phyloP scores from a whole-genome alignment of 1,140 invertebrate genomes.

The Danaus melanippus region DNA sequence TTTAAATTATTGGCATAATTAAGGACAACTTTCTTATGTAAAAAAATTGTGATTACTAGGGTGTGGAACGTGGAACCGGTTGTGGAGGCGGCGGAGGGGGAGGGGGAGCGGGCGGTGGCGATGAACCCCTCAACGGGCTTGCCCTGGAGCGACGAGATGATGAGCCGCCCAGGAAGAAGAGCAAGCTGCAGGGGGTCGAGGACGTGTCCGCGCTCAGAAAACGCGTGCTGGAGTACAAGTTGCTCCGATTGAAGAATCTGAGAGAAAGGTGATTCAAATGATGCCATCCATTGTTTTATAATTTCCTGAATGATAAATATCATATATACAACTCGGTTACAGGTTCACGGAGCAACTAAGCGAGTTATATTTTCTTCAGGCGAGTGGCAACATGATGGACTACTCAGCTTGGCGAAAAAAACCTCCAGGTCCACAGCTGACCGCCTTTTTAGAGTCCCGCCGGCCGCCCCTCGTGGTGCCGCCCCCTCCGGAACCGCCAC shows the following conservation, averaged over 20 bases:
- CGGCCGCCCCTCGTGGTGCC: constrained; percentile 77
- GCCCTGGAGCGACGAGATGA: constrained; percentile 26
- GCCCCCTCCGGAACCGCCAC: constrained; percentile 71
- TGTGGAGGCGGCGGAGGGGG: constrained; percentile 18
- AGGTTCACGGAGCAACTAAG: constrained; percentile 85
- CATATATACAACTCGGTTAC: constrained; percentile 20
- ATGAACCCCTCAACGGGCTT: constrained; percentile 31
- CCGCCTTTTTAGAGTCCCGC: constrained; percentile 83
- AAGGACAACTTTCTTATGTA: not conserved
- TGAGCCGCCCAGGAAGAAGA: constrained; percentile 51
- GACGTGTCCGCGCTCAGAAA: constrained; percentile 40
- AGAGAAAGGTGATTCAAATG: constrained; percentile 39
- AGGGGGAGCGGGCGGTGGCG: constrained; percentile 26
- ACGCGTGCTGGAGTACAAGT: constrained; percentile 49
- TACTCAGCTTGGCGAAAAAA: constrained; percentile 86
- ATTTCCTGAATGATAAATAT: no score
- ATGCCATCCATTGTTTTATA: no score
- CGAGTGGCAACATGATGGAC: constrained; percentile 90
- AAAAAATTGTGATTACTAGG: constrained; percentile 26
- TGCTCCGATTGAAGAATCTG: constrained; percentile 42
- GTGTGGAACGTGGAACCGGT: constrained; percentile 41
- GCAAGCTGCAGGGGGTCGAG: constrained; percentile 29
- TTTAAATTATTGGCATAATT: no score
- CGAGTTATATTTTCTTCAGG: constrained; percentile 89
- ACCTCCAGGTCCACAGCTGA: constrained; percentile 79